Conservation (phyloP, 2,888 invertebrate genomes). For the Rhamphomyia laevipes region DNA sequence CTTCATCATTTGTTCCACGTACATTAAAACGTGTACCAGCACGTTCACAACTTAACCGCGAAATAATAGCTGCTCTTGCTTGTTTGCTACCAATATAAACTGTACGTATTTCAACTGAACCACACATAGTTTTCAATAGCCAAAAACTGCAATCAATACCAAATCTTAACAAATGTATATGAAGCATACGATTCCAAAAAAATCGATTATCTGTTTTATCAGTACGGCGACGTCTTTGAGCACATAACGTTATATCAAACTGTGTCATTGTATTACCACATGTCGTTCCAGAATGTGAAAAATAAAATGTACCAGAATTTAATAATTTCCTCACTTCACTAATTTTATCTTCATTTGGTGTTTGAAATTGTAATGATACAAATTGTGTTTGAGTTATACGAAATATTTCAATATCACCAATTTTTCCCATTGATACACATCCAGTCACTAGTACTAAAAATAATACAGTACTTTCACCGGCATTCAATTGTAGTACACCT, state of each 20-base stretch:
- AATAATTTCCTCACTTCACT: slow-evolving; percentile 69
- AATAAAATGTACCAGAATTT: slow-evolving; percentile 98
- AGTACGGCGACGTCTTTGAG: slow-evolving; percentile 75
- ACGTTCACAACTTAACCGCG: slow-evolving; percentile 91
- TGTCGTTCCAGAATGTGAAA: slow-evolving; percentile 44
- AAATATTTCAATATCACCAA: slow-evolving; percentile 89
- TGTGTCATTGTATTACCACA: slow-evolving; percentile 36
- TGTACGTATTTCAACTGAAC: slow-evolving; percentile 92
- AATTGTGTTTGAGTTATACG: slow-evolving; percentile 88
- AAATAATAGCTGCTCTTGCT: slow-evolving; percentile 89
- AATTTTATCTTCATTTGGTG: slow-evolving; percentile 49
- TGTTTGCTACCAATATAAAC: slow-evolving; percentile 95
- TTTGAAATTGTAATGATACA: slow-evolving; percentile 67
- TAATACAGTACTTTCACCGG: slow-evolving; percentile 70
- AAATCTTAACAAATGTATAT: slow-evolving; percentile 83
- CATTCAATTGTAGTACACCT: slow-evolving; percentile 81
- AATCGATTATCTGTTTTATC: slow-evolving; percentile 84
- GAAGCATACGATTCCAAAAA: slow-evolving; percentile 96
- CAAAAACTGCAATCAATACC: slow-evolving; percentile 84
- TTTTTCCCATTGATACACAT: slow-evolving; percentile 92
- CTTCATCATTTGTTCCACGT: slow-evolving; percentile 97
- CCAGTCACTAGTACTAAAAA: slow-evolving; percentile 91
- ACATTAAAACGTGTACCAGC: slow-evolving; percentile 98
- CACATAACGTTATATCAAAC: slow-evolving; percentile 88
- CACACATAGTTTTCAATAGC: slow-evolving; percentile 93